Base-by-base conservation (phyloP, 2,888 invertebrate genomes). In the Xestia sexstrigata region DNA sequence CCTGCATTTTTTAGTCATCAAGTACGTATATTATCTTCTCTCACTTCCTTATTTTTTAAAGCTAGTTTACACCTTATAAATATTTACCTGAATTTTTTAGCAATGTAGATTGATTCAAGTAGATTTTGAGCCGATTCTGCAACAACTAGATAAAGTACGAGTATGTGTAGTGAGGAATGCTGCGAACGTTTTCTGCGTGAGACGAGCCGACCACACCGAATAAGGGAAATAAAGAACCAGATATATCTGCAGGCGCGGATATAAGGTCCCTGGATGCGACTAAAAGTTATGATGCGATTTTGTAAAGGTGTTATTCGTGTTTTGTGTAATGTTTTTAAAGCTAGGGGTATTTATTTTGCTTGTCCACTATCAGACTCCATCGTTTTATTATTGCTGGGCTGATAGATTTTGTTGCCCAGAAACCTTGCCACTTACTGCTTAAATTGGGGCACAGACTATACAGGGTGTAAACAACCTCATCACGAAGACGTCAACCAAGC, bases 171-270 rank as follows among this genome's bases (percentile, higher is more conserved):
- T 74, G 69, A 60, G 87, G 90, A 87, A 89, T 88, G 87, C 78
- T 70, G 77, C 62, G 74, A 70, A 73, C 76, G 83, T 79, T 72
- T 80, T 87, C 76, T 81, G 68, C 76, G 77, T 74, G 74, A 83
- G 81, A 83, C 81, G 81, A 74, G 65, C 68, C 84, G 91, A 89
- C 91, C 93, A 90, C 91, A 90, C 92, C 91, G 90, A 90, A 93
- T 92, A 93, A 84, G 92, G 92, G 88, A 92, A 92, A 82, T 92
- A 93, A 91, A 91, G 90, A 91, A 89, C 89, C 87, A 86, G 85
- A 87, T 82, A 82, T 76, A 79, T 76, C 73, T 78, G 72, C 76
- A 70, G 72, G 60, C 74, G 49, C 35, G 45, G 78, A 85, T 80
- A 70, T 82, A 83, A 60, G n/a, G 52, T 39, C 39, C 30, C 87